phyloP scores from a whole-genome alignment of 2,113 vertebrate genomes.

The Entelurus aequoreus region DNA sequence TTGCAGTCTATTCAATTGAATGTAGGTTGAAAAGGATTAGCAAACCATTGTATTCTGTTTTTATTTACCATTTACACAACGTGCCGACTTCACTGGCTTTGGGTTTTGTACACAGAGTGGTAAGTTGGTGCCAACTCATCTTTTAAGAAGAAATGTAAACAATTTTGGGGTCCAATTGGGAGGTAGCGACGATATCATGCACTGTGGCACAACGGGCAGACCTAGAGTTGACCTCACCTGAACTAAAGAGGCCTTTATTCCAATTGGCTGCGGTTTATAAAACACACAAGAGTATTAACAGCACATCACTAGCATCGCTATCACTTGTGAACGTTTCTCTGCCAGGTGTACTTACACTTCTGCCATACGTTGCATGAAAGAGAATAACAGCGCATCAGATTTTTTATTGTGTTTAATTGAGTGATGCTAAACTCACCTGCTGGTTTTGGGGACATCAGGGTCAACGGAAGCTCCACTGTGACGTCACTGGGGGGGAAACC shows the following conservation, averaged over 20 bases:
- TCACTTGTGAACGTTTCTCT: background rate
- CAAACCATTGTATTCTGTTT: too few species aligned
- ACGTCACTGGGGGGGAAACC: conserved; percentile 71
- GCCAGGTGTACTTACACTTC: conserved; percentile 67
- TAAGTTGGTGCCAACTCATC: too few species aligned
- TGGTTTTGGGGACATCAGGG: conserved; percentile 86
- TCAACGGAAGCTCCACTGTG: conserved; percentile 77
- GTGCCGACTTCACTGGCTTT: too few species aligned
- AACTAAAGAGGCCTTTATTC: conserved; percentile 50
- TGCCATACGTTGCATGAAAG: conserved; percentile 34
- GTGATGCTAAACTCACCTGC: conserved; percentile 42
- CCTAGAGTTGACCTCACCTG: conserved; percentile 44
- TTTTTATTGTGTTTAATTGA: background rate
- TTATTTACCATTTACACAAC: too few species aligned
- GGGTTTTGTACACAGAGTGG: too few species aligned
- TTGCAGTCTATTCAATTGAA: too few species aligned
- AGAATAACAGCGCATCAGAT: background rate
- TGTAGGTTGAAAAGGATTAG: too few species aligned
- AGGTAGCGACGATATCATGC: background rate
- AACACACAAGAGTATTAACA: conserved; percentile 30
- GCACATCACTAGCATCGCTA: conserved; percentile 4
- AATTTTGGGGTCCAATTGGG: too few species aligned
- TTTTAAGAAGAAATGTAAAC: too few species aligned
- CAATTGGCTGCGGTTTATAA: conserved; percentile 44
- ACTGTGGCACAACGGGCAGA: background rate